phyloP scores from a whole-genome alignment of 2,113 vertebrate genomes.

The Rhea pennata region DNA sequence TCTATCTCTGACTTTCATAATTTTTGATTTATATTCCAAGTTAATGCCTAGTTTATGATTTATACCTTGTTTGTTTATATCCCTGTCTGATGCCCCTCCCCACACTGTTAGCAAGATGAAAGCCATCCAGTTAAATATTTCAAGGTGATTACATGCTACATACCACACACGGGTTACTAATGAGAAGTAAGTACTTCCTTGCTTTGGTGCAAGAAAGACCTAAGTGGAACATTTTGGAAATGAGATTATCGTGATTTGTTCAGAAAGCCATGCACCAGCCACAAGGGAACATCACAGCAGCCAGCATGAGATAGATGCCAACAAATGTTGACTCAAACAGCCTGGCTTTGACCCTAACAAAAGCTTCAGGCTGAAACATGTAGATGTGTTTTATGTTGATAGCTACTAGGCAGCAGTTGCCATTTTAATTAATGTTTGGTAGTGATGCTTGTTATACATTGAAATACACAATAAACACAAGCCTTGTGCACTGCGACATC shows the following conservation, averaged over 20 bases:
- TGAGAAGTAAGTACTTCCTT: constrained; percentile 24
- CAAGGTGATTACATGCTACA: constrained; percentile 39
- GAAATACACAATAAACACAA: neutral
- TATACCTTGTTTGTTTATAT: constrained; percentile 35
- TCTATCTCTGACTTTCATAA: constrained; percentile 17
- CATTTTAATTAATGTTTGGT: neutral
- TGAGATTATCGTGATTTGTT: neutral
- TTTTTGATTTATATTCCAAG: constrained; percentile 63
- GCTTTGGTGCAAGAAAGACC: neutral
- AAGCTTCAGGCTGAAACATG: constrained; percentile 1
- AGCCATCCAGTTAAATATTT: constrained; percentile 38
- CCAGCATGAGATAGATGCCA: neutral
- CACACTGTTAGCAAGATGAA: neutral
- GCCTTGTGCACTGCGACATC: neutral
- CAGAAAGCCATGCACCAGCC: neutral
- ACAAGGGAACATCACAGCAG: neutral
- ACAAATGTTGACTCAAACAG: neutral
- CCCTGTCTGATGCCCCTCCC: neutral
- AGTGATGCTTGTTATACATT: neutral
- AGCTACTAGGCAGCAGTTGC: neutral
- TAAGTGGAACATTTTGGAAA: constrained; percentile 18
- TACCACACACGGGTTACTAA: neutral
- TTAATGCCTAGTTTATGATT: constrained; percentile 58
- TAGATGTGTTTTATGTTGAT: neutral
- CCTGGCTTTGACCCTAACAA: neutral